Conservation (phyloP, 2,113 vertebrate species). For the Ailurus styani region DNA sequence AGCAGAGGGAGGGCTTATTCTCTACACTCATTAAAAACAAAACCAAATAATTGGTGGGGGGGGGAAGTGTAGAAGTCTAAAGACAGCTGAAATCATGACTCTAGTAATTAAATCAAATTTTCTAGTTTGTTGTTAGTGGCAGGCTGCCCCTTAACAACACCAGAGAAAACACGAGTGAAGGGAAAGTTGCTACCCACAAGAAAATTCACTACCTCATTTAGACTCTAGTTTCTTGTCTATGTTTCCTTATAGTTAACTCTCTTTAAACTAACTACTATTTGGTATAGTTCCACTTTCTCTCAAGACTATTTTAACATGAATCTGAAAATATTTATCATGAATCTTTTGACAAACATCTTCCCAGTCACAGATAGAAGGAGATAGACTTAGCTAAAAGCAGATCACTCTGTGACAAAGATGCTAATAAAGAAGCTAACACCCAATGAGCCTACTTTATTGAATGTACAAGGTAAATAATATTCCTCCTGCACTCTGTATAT, state of each 20-base stretch:
- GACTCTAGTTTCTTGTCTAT: not conserved
- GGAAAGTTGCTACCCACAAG: not conserved
- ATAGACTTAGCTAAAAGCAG: not conserved
- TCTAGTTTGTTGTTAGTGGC: not conserved
- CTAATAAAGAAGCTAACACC: not conserved
- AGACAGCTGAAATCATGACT: not conserved
- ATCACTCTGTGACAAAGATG: not conserved
- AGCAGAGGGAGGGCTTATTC: not conserved
- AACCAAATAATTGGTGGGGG: not conserved
- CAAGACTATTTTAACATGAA: not conserved
- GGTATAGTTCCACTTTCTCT: not conserved
- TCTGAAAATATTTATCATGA: not conserved
- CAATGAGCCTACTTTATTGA: not conserved
- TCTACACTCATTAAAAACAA: not conserved
- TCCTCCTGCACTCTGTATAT: not conserved
- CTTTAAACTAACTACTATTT: not conserved
- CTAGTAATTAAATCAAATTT: not conserved
- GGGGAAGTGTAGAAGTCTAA: not conserved
- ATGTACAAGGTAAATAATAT: not conserved
- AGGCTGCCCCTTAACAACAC: not conserved
- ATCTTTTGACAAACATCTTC: not conserved
- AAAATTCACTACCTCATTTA: not conserved
- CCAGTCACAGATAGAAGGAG: not conserved
- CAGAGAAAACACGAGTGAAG: not conserved
- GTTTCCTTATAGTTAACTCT: not conserved